Percentiles rank a stretch among this genome's conserved stretches.
Evolutionary conservation across 2,797 vertebrate species (phyloP).

Genomic region (Poeciliopsis infans): DNA sequence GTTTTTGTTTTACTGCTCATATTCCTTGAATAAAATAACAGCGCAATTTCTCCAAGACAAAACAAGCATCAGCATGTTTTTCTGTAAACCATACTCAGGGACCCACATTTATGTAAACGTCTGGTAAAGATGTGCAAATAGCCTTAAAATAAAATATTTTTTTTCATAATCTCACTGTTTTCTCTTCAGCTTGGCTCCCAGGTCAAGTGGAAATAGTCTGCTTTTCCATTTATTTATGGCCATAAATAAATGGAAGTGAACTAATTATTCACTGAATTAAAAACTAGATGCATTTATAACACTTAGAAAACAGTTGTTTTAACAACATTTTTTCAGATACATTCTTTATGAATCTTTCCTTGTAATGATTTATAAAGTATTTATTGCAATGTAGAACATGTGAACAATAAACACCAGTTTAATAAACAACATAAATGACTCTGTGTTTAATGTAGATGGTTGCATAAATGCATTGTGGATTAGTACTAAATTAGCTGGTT

Average conservation of each 20-base stretch:
- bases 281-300: too few species aligned
- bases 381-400: too few species aligned
- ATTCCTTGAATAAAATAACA: conserved; percentile 23
- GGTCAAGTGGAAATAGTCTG: neutral
- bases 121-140: neutral
- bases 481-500: neutral
- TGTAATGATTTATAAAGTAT: too few species aligned
- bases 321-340: too few species aligned
- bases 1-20: neutral
- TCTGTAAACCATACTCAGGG: neutral
- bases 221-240: neutral
- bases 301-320: too few species aligned
- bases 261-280: too few species aligned
- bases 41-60: neutral
- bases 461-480: neutral
- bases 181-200: neutral
- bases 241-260: too few species aligned
- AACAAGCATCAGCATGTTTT: conserved; percentile 1
- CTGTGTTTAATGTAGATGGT: neutral
- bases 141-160: too few species aligned
- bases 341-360: too few species aligned
- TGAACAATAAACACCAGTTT: too few species aligned
- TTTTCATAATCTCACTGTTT: neutral
- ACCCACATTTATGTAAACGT: neutral
- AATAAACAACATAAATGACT: neutral